Evolutionary conservation across 1,140 invertebrate species (phyloP).

Genomic region (Panagrolaimus sp.): DNA sequence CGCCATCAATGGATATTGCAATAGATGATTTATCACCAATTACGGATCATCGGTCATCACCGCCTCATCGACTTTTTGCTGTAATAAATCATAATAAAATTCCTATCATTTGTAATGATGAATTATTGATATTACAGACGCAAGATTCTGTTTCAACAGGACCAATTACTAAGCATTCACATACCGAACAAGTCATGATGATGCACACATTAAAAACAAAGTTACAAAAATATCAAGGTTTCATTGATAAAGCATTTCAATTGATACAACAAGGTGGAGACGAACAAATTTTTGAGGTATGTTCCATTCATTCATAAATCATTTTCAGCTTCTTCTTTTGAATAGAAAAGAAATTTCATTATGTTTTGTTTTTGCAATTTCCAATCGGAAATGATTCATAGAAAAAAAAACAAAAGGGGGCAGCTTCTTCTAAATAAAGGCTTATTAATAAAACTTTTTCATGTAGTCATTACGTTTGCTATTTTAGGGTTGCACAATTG

Average conservation of each 20-base stretch:
- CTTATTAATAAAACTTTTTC: background rate
- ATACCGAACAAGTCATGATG: constrained; percentile 39
- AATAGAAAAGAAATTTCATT: no score
- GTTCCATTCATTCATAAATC: no score
- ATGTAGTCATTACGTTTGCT: background rate
- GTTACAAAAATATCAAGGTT: constrained; percentile 54
- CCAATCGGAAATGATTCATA: no score
- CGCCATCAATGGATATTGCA: constrained; percentile 30
- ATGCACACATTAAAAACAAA: constrained; percentile 58
- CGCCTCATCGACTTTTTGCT: constrained; percentile 49
- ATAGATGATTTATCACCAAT: constrained; percentile 50
- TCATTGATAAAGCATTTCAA: constrained; percentile 55
- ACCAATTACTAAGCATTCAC: constrained; percentile 51
- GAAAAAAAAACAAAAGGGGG: no score
- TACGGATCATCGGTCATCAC: constrained; percentile 35
- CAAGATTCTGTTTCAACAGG: constrained; percentile 53
- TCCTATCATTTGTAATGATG: no score
- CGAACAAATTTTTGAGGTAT: constrained; percentile 52
- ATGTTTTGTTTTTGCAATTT: no score
- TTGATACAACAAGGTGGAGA: constrained; percentile 47
- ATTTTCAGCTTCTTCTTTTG: no score
- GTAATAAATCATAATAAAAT: constrained; percentile 22
- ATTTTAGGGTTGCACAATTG: constrained; percentile 13
- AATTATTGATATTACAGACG: constrained; percentile 25
- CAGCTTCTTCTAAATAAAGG: no score